phyloP scores from a whole-genome alignment of 2,888 invertebrate species.

The Meteorus colon region DNA sequence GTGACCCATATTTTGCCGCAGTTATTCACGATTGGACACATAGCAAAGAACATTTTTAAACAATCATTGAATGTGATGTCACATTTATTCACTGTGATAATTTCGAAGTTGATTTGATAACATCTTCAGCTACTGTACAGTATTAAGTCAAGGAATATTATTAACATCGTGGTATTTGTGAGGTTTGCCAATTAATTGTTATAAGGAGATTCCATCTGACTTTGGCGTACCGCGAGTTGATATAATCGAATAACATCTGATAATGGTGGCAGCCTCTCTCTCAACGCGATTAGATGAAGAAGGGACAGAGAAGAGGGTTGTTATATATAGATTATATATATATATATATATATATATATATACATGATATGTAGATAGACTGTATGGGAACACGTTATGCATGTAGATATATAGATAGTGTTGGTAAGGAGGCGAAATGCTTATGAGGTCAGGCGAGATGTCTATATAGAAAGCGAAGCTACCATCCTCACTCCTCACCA shows the following conservation, averaged over 20 bases:
- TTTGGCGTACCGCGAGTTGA: conserved; percentile 28
- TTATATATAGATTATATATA: neutral
- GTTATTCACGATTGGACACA: too few relatives aligned
- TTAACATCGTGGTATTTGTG: conserved; percentile 25
- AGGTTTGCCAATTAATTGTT: conserved; percentile 24
- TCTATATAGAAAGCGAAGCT: conserved; percentile 21
- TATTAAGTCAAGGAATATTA: neutral
- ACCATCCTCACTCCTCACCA: conserved; percentile 5
- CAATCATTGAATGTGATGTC: too few relatives aligned
- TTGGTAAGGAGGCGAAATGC: conserved; percentile 29
- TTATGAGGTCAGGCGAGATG: conserved; percentile 31
- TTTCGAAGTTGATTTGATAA: too few relatives aligned
- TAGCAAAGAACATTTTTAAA: too few relatives aligned
- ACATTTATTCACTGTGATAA: too few relatives aligned
- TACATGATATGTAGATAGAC: neutral
- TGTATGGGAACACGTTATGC: neutral
- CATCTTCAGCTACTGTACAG: neutral
- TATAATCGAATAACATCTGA: conserved; percentile 44
- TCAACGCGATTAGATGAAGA: conserved; percentile 19
- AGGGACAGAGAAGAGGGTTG: neutral
- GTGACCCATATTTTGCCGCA: neutral
- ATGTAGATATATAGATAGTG: neutral
- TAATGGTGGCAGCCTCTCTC: conserved; percentile 32
- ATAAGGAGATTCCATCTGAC: conserved; percentile 30
- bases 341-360: neutral